Evolutionary conservation across 2,113 vertebrate genomes (phyloP).

Genomic region (Anguilla japonica): DNA sequence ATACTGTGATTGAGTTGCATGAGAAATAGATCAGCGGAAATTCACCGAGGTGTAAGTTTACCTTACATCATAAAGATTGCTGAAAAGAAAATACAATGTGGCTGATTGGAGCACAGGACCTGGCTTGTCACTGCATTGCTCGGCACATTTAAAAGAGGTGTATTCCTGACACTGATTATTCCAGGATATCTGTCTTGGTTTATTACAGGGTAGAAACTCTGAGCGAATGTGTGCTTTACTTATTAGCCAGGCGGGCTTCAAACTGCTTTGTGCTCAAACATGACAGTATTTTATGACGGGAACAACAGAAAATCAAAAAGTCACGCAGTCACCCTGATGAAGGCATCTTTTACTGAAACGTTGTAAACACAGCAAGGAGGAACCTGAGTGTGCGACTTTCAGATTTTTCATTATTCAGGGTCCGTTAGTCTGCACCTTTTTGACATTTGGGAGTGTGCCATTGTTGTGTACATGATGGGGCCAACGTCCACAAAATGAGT

Average conservation of each 20-base stretch:
- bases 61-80: conserved; percentile 49
- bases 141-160: conserved; percentile 53
- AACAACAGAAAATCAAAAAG: background rate
- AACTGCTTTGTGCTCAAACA: conserved; percentile 6
- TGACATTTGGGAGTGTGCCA: no score
- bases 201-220: conserved; percentile 45
- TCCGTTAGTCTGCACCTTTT: no score
- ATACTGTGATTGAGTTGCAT: conserved; percentile 27
- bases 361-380: no score
- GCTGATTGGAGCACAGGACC: conserved; percentile 31
- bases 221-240: conserved; percentile 34
- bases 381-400: no score
- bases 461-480: no score
- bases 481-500: background rate
- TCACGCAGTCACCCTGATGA: no score
- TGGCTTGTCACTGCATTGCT: conserved; percentile 43
- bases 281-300: background rate
- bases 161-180: conserved; percentile 49
- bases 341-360: no score
- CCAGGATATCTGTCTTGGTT: conserved; percentile 54
- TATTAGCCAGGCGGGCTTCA: conserved; percentile 37
- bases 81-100: conserved; percentile 34
- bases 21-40: conserved; percentile 33
- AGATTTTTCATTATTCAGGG: no score
- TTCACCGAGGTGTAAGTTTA: conserved; percentile 51